Conservation (phyloP, 2,797 vertebrate species). For the Ataeniobius toweri region DNA sequence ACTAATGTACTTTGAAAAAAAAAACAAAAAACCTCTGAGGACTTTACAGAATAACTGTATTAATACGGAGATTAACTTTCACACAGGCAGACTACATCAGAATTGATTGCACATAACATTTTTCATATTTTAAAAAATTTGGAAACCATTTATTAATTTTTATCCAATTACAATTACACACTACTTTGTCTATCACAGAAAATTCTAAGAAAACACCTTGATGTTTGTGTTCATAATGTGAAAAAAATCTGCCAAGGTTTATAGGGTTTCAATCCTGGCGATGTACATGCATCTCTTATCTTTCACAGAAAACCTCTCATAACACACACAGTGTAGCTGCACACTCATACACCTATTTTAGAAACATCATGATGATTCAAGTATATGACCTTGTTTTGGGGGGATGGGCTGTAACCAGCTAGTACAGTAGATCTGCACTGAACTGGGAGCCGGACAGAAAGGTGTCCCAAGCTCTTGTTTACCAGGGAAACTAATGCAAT, state of each 20-base stretch:
- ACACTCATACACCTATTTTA: slow-evolving; percentile 63
- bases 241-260: not conserved
- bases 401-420: slow-evolving; percentile 32
- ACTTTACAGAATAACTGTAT: not conserved
- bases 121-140: not conserved
- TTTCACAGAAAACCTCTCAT: slow-evolving; percentile 18
- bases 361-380: slow-evolving; percentile 64
- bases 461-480: slow-evolving; percentile 23
- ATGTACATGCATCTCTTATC: slow-evolving; percentile 22
- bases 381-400: slow-evolving; percentile 28
- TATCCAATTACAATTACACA: not conserved
- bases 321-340: slow-evolving; percentile 33
- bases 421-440: slow-evolving; percentile 26
- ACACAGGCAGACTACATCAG: not conserved
- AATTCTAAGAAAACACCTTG: not conserved
- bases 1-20: too few relatives aligned
- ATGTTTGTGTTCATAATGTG: not conserved
- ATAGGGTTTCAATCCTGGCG: not conserved
- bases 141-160: not conserved
- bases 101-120: not conserved
- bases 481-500: slow-evolving; percentile 28
- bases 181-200: not conserved
- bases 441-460: slow-evolving; percentile 35
- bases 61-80: not conserved
- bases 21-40: too few relatives aligned